A percentile compares a stretch with the other conserved stretches of the same genome.
Evolutionary conservation across 2,888 invertebrate genomes (phyloP).

Genomic region (Chymomyza caudatula): DNA sequence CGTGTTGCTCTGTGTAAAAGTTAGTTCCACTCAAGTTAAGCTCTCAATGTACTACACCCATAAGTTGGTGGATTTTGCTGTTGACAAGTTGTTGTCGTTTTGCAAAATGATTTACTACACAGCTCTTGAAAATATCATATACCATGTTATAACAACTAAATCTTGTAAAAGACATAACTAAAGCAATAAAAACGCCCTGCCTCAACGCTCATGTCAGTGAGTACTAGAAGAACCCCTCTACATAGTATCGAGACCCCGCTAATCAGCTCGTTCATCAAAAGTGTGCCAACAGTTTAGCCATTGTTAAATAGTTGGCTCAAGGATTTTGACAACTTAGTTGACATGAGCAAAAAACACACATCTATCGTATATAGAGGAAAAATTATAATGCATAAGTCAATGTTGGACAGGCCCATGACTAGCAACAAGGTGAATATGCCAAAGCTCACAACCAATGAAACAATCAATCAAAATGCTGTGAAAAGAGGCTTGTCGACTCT

Average conservation of each 20-base stretch:
- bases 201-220: too few relatives aligned
- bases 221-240: neutral
- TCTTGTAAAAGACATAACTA: neutral
- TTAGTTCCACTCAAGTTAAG: neutral
- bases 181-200: neutral
- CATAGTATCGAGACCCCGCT: constrained; percentile 26
- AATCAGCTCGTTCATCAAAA: constrained; percentile 47
- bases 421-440: constrained; percentile 60
- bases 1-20: neutral
- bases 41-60: neutral
- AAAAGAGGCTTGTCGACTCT: constrained; percentile 53
- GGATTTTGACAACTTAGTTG: constrained; percentile 46
- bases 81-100: constrained; percentile 69
- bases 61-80: constrained; percentile 23
- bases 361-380: neutral
- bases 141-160: neutral
- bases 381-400: neutral
- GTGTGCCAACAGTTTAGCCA: constrained; percentile 39
- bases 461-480: constrained; percentile 62
- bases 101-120: constrained; percentile 62
- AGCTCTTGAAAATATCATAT: constrained; percentile 25
- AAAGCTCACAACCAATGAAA: constrained; percentile 66
- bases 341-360: constrained; percentile 29
- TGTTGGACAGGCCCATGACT: constrained; percentile 16
- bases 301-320: constrained; percentile 23